Evolutionary conservation across 2,888 invertebrate species (phyloP).

Genomic region (Thymelicus lineola): DNA sequence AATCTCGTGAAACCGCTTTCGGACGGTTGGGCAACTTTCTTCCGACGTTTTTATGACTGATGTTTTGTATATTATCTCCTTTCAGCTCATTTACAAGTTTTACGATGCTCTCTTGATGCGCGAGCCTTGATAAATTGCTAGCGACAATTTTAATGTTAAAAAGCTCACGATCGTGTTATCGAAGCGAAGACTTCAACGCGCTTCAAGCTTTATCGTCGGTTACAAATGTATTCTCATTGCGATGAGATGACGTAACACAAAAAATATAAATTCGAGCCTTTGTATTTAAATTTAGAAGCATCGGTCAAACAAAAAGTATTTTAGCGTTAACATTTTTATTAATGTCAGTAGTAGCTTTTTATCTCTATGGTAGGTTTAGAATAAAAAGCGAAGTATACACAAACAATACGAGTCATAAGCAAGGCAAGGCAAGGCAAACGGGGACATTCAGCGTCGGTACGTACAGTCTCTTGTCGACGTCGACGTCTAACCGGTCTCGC

Average conservation of each 20-base stretch:
- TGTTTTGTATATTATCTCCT: slow-evolving; percentile 44
- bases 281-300: slow-evolving; percentile 33
- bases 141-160: slow-evolving; percentile 51
- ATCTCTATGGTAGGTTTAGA: slow-evolving; percentile 1
- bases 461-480: slow-evolving; percentile 58
- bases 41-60: slow-evolving; percentile 56
- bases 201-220: slow-evolving; percentile 46
- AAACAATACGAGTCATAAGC: slow-evolving; percentile 43
- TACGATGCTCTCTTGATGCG: slow-evolving; percentile 41
- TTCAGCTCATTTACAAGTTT: slow-evolving; percentile 41
- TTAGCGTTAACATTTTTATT: slow-evolving; percentile 8
- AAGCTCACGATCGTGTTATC: slow-evolving; percentile 47
- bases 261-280: slow-evolving; percentile 38
- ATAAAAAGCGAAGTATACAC: slow-evolving; percentile 10
- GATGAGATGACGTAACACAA: slow-evolving; percentile 41
- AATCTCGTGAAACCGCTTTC: slow-evolving; percentile 77
- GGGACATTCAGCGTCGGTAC: slow-evolving; percentile 58
- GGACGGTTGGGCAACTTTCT: slow-evolving; percentile 74
- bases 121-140: slow-evolving; percentile 47
- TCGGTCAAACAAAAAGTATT: neutral
- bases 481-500: slow-evolving; percentile 54
- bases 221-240: slow-evolving; percentile 39
- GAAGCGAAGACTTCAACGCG: slow-evolving; percentile 82
- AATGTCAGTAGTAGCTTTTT: slow-evolving; percentile 14
- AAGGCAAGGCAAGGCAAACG: slow-evolving; percentile 64